Conservation (phyloP, 2,113 vertebrate species). For the Shinisaurus crocodilurus region DNA sequence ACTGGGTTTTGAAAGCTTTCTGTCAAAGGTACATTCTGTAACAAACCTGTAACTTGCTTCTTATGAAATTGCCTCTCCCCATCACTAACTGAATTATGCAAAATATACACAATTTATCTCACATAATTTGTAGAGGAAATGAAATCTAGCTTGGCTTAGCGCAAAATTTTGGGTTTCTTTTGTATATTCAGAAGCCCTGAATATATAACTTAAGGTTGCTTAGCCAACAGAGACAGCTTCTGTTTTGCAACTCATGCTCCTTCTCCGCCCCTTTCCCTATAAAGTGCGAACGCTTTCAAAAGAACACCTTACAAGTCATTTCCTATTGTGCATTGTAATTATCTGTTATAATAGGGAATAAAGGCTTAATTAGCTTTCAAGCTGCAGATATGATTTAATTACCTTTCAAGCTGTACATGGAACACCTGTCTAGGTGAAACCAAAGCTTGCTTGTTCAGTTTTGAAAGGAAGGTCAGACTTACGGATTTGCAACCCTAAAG, state of each 20-base stretch:
- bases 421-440: conserved; percentile 71
- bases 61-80: not conserved
- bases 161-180: not conserved
- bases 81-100: not conserved
- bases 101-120: not conserved
- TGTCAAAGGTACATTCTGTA: too few relatives aligned
- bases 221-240: conserved; percentile 8
- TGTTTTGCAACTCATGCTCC: conserved; percentile 20
- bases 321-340: conserved; percentile 71
- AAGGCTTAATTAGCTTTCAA: conserved; percentile 76
- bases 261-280: conserved; percentile 36
- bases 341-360: conserved; percentile 71
- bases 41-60: not conserved
- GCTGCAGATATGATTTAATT: conserved; percentile 76
- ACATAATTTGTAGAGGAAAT: not conserved
- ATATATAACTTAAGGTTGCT: conserved; percentile 12
- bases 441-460: conserved; percentile 33
- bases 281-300: conserved; percentile 15
- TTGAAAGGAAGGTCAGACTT: conserved; percentile 3
- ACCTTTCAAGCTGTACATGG: conserved; percentile 68
- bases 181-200: not conserved
- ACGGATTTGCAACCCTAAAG: not conserved
- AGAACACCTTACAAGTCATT: conserved; percentile 68
- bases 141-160: not conserved
- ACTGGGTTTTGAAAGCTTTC: not conserved